phyloP scores from a whole-genome alignment of 2,888 invertebrate species.

The Epinotia ramella region DNA sequence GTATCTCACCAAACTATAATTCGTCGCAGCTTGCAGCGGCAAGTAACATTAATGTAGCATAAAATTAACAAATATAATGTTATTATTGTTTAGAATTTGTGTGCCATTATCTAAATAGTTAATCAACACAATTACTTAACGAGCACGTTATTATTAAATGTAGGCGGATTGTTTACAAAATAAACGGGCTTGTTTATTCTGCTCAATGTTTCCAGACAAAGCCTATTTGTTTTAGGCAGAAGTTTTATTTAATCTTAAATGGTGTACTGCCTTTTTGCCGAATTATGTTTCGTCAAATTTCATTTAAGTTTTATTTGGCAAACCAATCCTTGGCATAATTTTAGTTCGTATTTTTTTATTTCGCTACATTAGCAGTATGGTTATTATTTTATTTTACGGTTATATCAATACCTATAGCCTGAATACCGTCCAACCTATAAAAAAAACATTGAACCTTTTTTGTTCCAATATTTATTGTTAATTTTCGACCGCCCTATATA shows the following conservation, averaged over 20 bases:
- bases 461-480: too few species aligned
- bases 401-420: too few species aligned
- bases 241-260: conserved; percentile 25
- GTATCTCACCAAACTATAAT: not conserved
- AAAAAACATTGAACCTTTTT: too few species aligned
- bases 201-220: conserved; percentile 31
- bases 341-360: too few species aligned
- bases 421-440: too few species aligned
- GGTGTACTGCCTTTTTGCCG: too few species aligned
- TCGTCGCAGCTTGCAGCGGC: not conserved
- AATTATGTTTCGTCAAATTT: too few species aligned
- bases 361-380: too few species aligned
- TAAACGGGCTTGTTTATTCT: conserved; percentile 28
- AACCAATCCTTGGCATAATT: too few species aligned
- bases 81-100: not conserved
- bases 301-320: too few species aligned
- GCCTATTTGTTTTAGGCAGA: conserved; percentile 19
- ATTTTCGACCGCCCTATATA: too few species aligned
- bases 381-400: too few species aligned
- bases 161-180: conserved; percentile 27
- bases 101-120: conserved; percentile 21
- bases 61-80: not conserved
- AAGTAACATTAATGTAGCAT: not conserved
- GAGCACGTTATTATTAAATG: conserved; percentile 20
- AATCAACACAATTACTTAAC: conserved; percentile 27